Conservation (phyloP, 2,888 invertebrate genomes). For the Eupithecia inturbata region DNA sequence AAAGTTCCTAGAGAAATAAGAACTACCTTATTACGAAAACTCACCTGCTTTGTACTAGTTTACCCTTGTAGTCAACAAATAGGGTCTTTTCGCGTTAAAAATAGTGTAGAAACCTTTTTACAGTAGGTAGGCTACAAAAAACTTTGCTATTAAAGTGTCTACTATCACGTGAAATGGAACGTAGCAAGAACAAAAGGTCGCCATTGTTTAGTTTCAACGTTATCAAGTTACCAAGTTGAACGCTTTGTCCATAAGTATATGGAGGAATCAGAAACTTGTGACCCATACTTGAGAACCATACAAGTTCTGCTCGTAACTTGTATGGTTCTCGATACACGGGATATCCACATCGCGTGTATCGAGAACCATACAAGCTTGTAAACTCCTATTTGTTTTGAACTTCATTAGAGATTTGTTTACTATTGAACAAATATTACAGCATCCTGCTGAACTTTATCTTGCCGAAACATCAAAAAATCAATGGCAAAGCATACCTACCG, state of each 20-base stretch:
- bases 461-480: not conserved
- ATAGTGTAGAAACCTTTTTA: not conserved
- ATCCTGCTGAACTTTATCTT: not conserved
- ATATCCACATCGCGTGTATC: no score
- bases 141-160: not conserved
- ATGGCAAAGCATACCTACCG: not conserved
- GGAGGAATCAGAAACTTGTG: not conserved
- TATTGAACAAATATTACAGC: no score
- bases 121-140: not conserved
- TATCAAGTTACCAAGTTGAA: conserved; percentile 7
- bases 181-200: not conserved
- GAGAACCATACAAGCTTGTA: no score
- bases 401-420: not conserved
- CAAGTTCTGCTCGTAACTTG: conserved; percentile 1
- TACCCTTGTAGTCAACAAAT: not conserved
- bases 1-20: not conserved
- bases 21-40: not conserved
- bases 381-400: not conserved
- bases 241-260: not conserved
- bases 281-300: no score
- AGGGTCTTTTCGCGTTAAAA: not conserved
- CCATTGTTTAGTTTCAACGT: not conserved
- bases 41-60: not conserved
- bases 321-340: not conserved
- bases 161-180: not conserved